Conservation (phyloP, 2,888 invertebrate species). For the Baccha elongata region DNA sequence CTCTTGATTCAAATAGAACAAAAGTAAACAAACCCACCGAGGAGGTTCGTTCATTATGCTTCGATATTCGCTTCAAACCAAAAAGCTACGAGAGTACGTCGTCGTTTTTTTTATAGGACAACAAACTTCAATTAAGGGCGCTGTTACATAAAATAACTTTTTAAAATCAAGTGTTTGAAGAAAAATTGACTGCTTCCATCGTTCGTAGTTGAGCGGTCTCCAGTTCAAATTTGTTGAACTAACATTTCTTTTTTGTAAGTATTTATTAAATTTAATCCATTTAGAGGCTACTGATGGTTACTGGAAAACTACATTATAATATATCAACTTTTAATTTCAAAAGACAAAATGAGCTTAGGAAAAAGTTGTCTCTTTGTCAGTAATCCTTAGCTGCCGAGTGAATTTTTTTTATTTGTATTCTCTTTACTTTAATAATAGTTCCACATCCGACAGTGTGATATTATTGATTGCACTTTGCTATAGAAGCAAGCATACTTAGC, state of each 20-base stretch:
- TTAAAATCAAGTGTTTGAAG: conserved; percentile 21
- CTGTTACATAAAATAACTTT: conserved; percentile 14
- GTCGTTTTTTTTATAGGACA: conserved; percentile 17
- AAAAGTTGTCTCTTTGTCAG: conserved; percentile 1
- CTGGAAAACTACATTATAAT: too few relatives aligned
- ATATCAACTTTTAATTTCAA: conserved; percentile 40
- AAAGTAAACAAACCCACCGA: conserved; percentile 3
- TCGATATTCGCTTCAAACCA: conserved; percentile 16
- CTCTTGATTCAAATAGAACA: conserved; percentile 3
- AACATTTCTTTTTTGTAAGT: conserved; percentile 8
- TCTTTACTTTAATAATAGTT: background rate
- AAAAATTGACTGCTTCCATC: background rate
- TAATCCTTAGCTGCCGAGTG: conserved; percentile 19
- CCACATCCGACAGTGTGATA: conserved; percentile 15
- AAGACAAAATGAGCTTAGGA: background rate
- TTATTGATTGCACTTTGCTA: conserved; percentile 58
- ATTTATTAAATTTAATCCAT: conserved; percentile 38
- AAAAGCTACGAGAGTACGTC: background rate
- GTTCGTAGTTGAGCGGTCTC: background rate
- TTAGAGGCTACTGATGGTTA: background rate
- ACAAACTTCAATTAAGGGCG: conserved; percentile 36
- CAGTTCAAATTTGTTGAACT: conserved; percentile 19
- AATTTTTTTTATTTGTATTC: conserved; percentile 9
- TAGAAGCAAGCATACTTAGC: conserved; percentile 37
- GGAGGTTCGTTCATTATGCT: background rate